A percentile compares a stretch with the other conserved stretches of the same genome.
These are phyloP conservation scores for Spilosoma lubricipeda DNA, from an alignment of 2,888 invertebrate species.

Conservation along the genomic window DNA sequence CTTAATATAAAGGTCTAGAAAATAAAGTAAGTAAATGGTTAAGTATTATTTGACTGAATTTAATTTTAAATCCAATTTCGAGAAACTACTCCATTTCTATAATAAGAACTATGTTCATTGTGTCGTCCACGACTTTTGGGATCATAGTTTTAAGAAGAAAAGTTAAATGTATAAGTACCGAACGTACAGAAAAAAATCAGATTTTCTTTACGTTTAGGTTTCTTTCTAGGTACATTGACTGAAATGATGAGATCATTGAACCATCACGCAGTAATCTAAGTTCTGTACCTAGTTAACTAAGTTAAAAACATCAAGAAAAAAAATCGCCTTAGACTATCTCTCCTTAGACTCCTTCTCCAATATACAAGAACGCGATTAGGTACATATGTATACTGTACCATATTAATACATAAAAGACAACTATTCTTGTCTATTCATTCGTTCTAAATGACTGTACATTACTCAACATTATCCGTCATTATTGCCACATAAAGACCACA, in stretches of 20 bases:
- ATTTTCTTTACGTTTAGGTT: too few relatives aligned
- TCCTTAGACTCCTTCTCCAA: neutral
- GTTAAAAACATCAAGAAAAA: too few relatives aligned
- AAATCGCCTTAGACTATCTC: too few relatives aligned
- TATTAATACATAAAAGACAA: conserved; percentile 11
- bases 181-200: neutral
- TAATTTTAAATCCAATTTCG: neutral
- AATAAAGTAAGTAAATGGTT: neutral
- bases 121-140: neutral
- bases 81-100: neutral
- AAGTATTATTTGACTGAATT: neutral
- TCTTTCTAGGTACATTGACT: neutral
- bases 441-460: conserved; percentile 26
- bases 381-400: neutral
- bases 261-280: too few relatives aligned
- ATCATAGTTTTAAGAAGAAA: neutral
- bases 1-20: neutral
- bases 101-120: neutral
- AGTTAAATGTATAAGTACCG: neutral
- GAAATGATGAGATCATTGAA: neutral
- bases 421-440: conserved; percentile 15
- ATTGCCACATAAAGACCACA: conserved; percentile 40
- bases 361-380: neutral
- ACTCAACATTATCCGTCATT: conserved; percentile 36
- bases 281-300: too few relatives aligned